Evolutionary conservation across 1,140 invertebrate genomes (phyloP), one percentile per base, ranked within the genome.

Genomic region (Hylyphantes graminicola): DNA sequence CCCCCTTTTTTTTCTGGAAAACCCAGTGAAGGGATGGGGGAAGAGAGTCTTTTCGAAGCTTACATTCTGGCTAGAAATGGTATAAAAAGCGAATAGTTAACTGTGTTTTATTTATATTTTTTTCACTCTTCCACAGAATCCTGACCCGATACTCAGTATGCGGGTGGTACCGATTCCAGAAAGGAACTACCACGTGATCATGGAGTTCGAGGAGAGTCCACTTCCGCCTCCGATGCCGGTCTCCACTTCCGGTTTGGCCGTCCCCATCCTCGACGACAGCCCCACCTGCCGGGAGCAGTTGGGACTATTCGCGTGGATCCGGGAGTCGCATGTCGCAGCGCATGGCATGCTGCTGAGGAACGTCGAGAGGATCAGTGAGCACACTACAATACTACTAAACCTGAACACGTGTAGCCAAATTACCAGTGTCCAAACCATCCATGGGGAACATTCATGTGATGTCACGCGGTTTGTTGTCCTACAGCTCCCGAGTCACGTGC

Each of bases 181-280:
- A 65, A 21, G 80, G 21, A 83, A 83, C 19, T 83, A 83, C 80
- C 80, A 83, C 53, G 72, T 83, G 4, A 75, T 83, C 17, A 11
- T 83, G 59, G 80, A 83, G 21, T 83, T 83, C 51, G 70, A 83
- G 19, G 80, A 83, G 15, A 57, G 53, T 19, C 59, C 80, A 3
- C 48, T 19, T 3, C 59, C 80, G 0, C 19, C 57, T n/a, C 55
- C 48, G 19, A 72, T 19, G 6, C 59, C 21, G 7, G 48, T 61
- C 12, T 83, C 80, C 7, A 11, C 70, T 7, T 83, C 70, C 7
- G 80, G 80, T 11, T 21, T 83, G 57, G 17, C 57, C 57, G 70
- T 83, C 8, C 5, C 57, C 48, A 7, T 51, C 50, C 80, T 63
- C 0, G 80, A 83, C 11, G 50, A 74, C 17, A 57, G 7, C 8